Evolutionary conservation across 2,888 invertebrate genomes (phyloP).

Genomic region (Lottia gigantea): DNA sequence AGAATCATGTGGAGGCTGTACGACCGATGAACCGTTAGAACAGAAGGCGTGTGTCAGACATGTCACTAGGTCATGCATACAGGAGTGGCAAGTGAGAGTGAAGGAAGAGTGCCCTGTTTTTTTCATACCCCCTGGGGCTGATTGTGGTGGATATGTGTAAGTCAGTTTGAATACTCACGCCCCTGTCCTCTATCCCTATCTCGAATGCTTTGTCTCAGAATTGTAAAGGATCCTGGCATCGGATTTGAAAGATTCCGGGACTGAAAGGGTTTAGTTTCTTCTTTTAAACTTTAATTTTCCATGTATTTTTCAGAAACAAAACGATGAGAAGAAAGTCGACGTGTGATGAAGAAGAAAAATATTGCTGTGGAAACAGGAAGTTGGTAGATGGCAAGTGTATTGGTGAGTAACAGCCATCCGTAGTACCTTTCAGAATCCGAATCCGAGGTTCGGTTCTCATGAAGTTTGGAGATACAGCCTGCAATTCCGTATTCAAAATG

Average conservation of each 20-base stretch:
- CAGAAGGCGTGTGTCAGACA: constrained; percentile 36
- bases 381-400: constrained; percentile 28
- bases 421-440: too few species aligned
- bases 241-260: too few species aligned
- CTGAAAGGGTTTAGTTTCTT: too few species aligned
- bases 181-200: too few species aligned
- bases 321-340: constrained; percentile 32
- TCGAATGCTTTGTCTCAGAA: too few species aligned
- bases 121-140: constrained; percentile 13
- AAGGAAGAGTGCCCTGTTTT: constrained; percentile 29
- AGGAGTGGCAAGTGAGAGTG: constrained; percentile 36
- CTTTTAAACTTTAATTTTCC: too few species aligned
- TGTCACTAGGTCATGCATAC: constrained; percentile 22
- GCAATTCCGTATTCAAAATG: too few species aligned
- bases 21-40: constrained; percentile 16
- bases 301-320: constrained; percentile 26
- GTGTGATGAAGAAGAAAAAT: constrained; percentile 37
- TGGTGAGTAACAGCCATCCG: constrained; percentile 23
- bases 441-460: too few species aligned
- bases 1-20: constrained; percentile 52
- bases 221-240: too few species aligned
- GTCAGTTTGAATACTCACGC: not conserved
- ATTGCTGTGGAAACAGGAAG: constrained; percentile 37
- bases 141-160: constrained; percentile 3
- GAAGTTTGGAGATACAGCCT: too few species aligned